Evolutionary conservation across 2,113 vertebrate genomes (phyloP).

Genomic region (Cricetomys ansorgei): DNA sequence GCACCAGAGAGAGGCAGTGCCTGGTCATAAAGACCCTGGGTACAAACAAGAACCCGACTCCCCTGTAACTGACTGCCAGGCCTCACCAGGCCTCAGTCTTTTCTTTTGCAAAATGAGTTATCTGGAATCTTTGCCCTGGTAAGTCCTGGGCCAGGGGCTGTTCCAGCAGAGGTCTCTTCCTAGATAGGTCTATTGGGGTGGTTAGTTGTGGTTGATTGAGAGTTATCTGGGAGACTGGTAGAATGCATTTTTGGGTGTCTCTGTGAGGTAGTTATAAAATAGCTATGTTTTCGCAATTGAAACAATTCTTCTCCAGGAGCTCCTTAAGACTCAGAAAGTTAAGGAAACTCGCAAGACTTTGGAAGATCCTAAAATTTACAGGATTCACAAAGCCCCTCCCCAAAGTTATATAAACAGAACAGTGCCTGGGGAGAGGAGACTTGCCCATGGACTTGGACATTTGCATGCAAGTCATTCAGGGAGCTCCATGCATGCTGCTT

Average conservation of each 20-base stretch:
- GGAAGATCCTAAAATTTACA: background rate
- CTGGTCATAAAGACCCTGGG: background rate
- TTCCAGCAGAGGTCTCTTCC: background rate
- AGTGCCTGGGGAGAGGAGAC: background rate
- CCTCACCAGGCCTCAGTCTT: background rate
- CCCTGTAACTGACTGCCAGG: fast-evolving
- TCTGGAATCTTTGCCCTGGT: fast-evolving
- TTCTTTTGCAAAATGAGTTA: background rate
- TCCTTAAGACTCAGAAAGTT: background rate
- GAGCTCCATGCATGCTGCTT: background rate
- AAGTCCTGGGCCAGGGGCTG: background rate
- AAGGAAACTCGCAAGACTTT: background rate
- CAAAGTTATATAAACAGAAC: background rate
- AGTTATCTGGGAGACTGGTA: background rate
- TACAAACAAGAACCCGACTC: background rate
- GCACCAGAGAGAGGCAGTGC: no score
- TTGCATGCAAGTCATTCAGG: background rate
- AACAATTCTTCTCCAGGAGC: background rate
- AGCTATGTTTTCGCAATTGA: background rate
- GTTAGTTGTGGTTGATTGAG: background rate
- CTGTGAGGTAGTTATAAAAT: no score
- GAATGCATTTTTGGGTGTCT: background rate
- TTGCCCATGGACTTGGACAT: background rate
- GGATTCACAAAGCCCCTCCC: background rate
- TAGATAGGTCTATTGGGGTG: background rate